These are phyloP conservation scores for Xenops minutus DNA, from an alignment of 2,797 vertebrate species.

Conservation along the genomic window DNA sequence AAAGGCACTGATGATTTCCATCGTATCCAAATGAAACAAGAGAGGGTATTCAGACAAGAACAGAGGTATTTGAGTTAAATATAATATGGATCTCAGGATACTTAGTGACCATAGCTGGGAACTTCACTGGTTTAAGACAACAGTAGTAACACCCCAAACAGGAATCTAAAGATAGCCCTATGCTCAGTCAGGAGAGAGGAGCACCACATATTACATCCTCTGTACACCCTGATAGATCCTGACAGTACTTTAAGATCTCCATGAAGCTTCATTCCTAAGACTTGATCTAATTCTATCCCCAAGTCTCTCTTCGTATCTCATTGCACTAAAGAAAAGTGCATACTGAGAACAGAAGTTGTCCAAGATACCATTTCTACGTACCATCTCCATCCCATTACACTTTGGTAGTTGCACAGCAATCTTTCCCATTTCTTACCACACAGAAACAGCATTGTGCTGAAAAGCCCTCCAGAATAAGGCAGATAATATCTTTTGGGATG, in stretches of 20 bases:
- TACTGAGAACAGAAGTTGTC: not conserved
- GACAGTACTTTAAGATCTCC: not conserved
- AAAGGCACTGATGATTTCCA: not conserved
- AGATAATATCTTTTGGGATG: constrained; percentile 55
- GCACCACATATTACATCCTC: not conserved
- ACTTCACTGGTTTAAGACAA: not conserved
- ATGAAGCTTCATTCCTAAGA: not conserved
- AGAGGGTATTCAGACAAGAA: not conserved
- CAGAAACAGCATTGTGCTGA: constrained; percentile 21
- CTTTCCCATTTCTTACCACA: not conserved
- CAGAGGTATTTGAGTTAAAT: not conserved
- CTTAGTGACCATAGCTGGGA: not conserved
- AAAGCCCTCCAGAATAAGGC: constrained; percentile 2
- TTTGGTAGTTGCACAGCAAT: not conserved
- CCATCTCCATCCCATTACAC: not conserved
- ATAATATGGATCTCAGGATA: not conserved
- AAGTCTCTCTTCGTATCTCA: not conserved
- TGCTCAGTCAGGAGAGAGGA: not conserved
- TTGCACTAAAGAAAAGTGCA: not conserved
- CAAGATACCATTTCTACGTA: not conserved
- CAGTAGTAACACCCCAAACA: not conserved
- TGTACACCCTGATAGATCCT: not conserved
- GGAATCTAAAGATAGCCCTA: not conserved
- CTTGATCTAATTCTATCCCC: not conserved
- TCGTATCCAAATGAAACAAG: not conserved